phyloP scores from a whole-genome alignment of 2,888 invertebrate species.

The Athalia rosae region DNA sequence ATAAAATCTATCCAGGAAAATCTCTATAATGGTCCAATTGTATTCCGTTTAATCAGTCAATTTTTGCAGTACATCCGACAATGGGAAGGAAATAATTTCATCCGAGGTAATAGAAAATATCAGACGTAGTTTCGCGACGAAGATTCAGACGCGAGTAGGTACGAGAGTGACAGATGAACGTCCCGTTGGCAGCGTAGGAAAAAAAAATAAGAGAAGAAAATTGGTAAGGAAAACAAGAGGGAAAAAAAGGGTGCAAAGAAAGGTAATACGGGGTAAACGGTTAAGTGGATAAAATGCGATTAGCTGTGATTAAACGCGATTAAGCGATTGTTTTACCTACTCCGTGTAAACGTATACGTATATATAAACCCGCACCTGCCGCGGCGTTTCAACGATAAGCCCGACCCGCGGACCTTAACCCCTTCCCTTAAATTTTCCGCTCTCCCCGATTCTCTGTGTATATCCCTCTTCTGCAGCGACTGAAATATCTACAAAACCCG shows the following conservation, averaged over 20 bases:
- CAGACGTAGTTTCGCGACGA: too few relatives aligned
- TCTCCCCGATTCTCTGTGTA: not conserved
- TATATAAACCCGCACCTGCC: not conserved
- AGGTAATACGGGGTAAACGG: constrained; percentile 29
- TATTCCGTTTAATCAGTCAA: not conserved
- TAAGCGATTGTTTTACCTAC: constrained; percentile 42
- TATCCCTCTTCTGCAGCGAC: constrained; percentile 5
- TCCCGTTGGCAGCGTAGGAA: not conserved
- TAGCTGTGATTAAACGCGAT: constrained; percentile 21
- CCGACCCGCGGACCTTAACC: constrained; percentile 8
- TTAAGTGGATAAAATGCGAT: constrained; percentile 37
- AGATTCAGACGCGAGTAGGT: too few relatives aligned
- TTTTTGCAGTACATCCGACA: not conserved
- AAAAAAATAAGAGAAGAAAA: not conserved
- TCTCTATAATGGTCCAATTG: not conserved
- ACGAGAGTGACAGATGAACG: not conserved
- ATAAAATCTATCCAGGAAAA: constrained; percentile 70
- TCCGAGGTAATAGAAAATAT: not conserved
- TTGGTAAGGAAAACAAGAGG: not conserved
- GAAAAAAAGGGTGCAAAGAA: not conserved
- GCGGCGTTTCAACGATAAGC: constrained; percentile 31
- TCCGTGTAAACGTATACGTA: not conserved
- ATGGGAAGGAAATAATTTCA: not conserved
- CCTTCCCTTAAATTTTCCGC: not conserved
- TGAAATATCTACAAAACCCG: constrained; percentile 35